phyloP scores from a whole-genome alignment of 2,888 invertebrate species.

The Psylliodes chrysocephalus region DNA sequence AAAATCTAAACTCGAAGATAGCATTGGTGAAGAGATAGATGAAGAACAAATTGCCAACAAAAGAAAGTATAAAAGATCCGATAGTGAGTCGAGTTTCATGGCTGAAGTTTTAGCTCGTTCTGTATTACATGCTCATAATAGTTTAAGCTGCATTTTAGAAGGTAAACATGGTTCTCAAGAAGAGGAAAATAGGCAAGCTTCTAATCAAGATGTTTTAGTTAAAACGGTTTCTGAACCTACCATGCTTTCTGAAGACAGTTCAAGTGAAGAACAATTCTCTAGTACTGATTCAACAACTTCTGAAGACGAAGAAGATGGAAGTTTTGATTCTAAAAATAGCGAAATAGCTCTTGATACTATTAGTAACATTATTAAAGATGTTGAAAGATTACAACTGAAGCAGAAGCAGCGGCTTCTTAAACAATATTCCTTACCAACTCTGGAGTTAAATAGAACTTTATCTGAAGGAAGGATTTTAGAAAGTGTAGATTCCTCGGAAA shows the following conservation, averaged over 20 bases:
- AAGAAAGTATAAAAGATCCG: slow-evolving; percentile 63
- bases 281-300: slow-evolving; percentile 50
- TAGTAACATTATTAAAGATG: slow-evolving; percentile 69
- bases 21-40: slow-evolving; percentile 64
- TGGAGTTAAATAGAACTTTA: slow-evolving; percentile 43
- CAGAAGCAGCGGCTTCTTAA: slow-evolving; percentile 45
- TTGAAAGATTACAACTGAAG: slow-evolving; percentile 55
- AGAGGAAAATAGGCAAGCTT: slow-evolving; percentile 59
- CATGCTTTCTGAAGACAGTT: slow-evolving; percentile 36
- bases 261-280: slow-evolving; percentile 41
- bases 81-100: slow-evolving; percentile 69
- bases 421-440: slow-evolving; percentile 51
- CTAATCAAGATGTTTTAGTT: slow-evolving; percentile 44
- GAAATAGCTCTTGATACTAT: slow-evolving; percentile 67
- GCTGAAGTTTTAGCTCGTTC: slow-evolving; percentile 75
- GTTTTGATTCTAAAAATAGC: slow-evolving; percentile 45
- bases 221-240: slow-evolving; percentile 51
- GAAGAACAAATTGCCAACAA: slow-evolving; percentile 64
- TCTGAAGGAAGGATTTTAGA: slow-evolving; percentile 18
- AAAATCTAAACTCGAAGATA: slow-evolving; percentile 68
- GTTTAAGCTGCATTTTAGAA: slow-evolving; percentile 70
- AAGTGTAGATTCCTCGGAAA: background rate
- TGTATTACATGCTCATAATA: slow-evolving; percentile 70
- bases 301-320: slow-evolving; percentile 59
- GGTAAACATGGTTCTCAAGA: slow-evolving; percentile 65